These are phyloP conservation scores for Lysandra bellargus DNA, from an alignment of 2,888 invertebrate genomes.

Conservation along the genomic window DNA sequence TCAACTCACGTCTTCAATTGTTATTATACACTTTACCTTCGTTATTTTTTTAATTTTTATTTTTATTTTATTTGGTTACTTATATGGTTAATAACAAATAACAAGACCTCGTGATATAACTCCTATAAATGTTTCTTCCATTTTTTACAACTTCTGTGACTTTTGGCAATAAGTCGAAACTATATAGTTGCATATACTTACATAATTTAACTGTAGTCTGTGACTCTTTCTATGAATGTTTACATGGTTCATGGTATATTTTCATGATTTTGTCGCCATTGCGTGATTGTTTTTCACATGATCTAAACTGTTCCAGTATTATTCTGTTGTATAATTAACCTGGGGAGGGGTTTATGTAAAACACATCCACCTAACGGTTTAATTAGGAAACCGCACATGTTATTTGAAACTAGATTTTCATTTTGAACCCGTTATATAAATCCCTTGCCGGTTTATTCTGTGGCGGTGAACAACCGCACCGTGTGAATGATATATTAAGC, in stretches of 20 bases:
- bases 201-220: too few relatives aligned
- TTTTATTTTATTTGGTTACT: too few relatives aligned
- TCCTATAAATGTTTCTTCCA: too few relatives aligned
- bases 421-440: slow-evolving; percentile 13
- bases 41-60: too few relatives aligned
- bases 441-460: slow-evolving; percentile 3
- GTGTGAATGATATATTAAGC: background rate
- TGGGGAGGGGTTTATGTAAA: slow-evolving; percentile 28
- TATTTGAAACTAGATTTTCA: slow-evolving; percentile 32
- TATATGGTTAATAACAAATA: too few relatives aligned
- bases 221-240: too few relatives aligned
- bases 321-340: slow-evolving; percentile 27
- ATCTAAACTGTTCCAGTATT: background rate
- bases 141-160: too few relatives aligned
- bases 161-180: too few relatives aligned
- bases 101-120: too few relatives aligned
- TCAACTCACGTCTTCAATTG: too few relatives aligned
- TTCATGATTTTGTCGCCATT: background rate
- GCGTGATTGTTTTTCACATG: background rate
- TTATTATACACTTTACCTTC: too few relatives aligned
- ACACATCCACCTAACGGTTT: slow-evolving; percentile 26
- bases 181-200: too few relatives aligned
- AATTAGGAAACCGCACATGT: slow-evolving; percentile 32
- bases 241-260: background rate
- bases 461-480: background rate